phyloP scores from a whole-genome alignment of 2,797 vertebrate species.

The Eulemur mongoz region DNA sequence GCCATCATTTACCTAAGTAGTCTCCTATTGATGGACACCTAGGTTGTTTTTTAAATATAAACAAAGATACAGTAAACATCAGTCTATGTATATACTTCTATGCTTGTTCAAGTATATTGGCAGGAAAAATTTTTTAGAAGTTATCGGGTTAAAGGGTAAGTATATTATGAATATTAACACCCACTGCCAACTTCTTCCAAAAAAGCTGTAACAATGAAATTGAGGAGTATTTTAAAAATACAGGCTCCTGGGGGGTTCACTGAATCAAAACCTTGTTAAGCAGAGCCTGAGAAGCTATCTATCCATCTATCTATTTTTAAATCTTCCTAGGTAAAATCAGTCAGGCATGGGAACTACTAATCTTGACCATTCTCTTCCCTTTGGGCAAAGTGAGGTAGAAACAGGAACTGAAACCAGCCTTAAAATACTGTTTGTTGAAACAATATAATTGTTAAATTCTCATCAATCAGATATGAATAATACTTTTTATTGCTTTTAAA shows the following conservation, averaged over 20 bases:
- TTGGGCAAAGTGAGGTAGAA: neutral
- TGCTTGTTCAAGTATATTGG: neutral
- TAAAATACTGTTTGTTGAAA: neutral
- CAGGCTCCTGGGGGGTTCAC: neutral
- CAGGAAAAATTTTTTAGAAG: neutral
- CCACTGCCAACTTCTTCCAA: neutral
- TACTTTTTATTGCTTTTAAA: slow-evolving; percentile 9
- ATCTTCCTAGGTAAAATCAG: neutral
- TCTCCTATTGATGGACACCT: neutral
- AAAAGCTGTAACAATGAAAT: neutral
- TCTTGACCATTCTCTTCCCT: neutral
- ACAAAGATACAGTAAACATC: neutral
- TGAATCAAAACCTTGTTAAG: neutral
- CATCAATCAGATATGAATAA: neutral
- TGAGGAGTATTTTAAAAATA: neutral
- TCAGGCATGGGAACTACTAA: neutral
- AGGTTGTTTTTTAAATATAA: neutral
- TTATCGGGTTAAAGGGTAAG: neutral
- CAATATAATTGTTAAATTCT: neutral
- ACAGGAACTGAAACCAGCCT: neutral
- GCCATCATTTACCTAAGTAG: neutral
- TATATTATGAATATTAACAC: neutral
- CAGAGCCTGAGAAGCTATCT: neutral
- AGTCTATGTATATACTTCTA: neutral
- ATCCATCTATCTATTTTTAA: neutral